These are phyloP conservation scores for Oreochromis aureus DNA, from an alignment of 2,113 vertebrate species.

Conservation along the genomic window DNA sequence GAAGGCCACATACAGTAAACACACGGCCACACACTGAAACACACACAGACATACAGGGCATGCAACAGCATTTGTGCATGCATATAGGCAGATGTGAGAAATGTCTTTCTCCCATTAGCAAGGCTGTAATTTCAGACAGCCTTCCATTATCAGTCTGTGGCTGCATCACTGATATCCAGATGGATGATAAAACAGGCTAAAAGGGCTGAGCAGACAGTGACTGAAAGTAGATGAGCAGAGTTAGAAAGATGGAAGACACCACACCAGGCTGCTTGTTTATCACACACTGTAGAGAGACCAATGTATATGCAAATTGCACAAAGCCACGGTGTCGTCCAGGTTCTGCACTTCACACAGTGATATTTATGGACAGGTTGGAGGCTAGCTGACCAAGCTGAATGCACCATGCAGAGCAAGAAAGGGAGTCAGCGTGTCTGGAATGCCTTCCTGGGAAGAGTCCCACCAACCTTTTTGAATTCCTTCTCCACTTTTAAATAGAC, in stretches of 20 bases:
- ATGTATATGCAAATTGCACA: background rate
- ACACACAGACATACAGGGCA: background rate
- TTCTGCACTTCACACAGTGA: conserved; percentile 17
- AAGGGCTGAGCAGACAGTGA: background rate
- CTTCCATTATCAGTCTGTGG: conserved; percentile 44
- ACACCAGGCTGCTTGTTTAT: background rate
- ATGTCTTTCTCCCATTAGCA: background rate
- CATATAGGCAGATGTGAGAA: background rate
- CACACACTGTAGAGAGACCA: background rate
- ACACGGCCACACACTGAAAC: background rate
- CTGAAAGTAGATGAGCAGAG: background rate
- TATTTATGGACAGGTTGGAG: conserved; percentile 27
- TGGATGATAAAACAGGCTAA: background rate
- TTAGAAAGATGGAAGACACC: background rate
- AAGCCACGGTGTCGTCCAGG: background rate
- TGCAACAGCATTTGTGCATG: background rate
- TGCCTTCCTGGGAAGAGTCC: conserved; percentile 26
- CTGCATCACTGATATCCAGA: conserved; percentile 13
- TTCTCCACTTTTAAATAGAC: conserved; percentile 66
- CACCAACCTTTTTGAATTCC: conserved; percentile 58
- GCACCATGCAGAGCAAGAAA: conserved; percentile 16
- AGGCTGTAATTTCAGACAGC: conserved; percentile 39
- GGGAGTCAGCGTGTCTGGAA: conserved; percentile 55
- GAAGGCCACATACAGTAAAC: background rate
- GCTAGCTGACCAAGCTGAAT: conserved; percentile 2